These are phyloP conservation scores for Calypte anna DNA, from an alignment of 2,113 vertebrate species.

Conservation along the genomic window DNA sequence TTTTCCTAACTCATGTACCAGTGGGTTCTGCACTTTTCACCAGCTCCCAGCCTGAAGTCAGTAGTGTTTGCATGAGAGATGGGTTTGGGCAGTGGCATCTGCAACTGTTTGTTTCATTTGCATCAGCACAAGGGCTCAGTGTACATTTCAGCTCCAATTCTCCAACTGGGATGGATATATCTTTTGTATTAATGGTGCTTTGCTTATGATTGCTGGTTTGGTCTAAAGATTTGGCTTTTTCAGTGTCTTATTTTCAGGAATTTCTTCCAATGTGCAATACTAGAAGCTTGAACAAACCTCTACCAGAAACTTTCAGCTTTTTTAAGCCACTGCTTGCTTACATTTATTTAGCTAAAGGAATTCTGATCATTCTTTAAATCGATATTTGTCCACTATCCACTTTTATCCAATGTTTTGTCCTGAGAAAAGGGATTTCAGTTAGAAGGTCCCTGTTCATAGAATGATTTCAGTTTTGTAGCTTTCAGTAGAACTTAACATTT, in stretches of 20 bases:
- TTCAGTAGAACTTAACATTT: not conserved
- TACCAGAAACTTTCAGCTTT: too few species aligned
- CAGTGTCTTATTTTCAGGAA: not conserved
- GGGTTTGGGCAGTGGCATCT: not conserved
- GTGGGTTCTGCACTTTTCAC: not conserved
- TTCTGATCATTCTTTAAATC: not conserved
- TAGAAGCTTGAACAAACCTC: too few species aligned
- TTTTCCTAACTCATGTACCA: rapidly evolving
- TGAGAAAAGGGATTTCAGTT: not conserved
- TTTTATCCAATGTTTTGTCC: not conserved
- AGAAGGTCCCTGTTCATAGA: not conserved
- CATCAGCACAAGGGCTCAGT: not conserved
- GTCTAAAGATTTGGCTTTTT: not conserved
- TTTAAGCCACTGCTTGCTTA: too few species aligned
- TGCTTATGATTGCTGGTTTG: not conserved
- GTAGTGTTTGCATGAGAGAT: not conserved
- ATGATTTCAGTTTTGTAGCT: not conserved
- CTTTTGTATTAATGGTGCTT: not conserved
- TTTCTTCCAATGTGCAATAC: not conserved
- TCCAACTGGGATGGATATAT: not conserved
- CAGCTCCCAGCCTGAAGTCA: not conserved
- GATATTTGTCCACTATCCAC: not conserved
- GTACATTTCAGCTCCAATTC: not conserved
- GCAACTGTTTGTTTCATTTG: not conserved
- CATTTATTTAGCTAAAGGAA: not conserved